phyloP scores from a whole-genome alignment of 1,140 invertebrate genomes.

The Megathymus violae region DNA sequence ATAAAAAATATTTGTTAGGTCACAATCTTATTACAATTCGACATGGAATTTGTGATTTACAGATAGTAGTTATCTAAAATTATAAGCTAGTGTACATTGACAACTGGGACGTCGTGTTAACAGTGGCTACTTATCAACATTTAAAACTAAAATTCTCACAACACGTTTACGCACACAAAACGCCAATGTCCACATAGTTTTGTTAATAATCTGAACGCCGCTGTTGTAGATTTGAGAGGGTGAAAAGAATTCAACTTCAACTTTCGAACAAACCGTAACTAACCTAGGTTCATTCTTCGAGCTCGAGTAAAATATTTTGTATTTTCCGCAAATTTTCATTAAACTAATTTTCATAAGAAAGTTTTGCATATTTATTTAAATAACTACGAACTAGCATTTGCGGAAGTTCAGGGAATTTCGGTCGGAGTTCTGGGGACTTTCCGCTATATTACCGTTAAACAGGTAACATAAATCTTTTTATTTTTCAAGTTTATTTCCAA shows the following conservation, averaged over 20 bases:
- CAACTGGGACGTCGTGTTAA: not conserved
- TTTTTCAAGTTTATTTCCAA: constrained; percentile 19
- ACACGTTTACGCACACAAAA: constrained; percentile 25
- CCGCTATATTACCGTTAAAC: constrained; percentile 48
- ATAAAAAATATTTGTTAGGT: not conserved
- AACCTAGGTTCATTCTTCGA: constrained; percentile 28
- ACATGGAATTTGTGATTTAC: not conserved
- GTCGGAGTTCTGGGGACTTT: constrained; percentile 48
- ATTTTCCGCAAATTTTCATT: constrained; percentile 34
- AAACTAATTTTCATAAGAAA: constrained; percentile 37
- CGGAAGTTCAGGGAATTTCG: constrained; percentile 45
- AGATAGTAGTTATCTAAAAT: not conserved
- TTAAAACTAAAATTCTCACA: not conserved
- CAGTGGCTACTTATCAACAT: not conserved
- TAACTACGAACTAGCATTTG: constrained; percentile 49
- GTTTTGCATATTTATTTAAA: constrained; percentile 52
- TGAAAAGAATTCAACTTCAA: constrained; percentile 28
- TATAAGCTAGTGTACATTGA: too few species aligned
- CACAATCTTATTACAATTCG: not conserved
- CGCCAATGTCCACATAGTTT: constrained; percentile 33
- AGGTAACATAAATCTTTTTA: constrained; percentile 49
- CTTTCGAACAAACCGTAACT: constrained; percentile 25
- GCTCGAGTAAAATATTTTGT: constrained; percentile 28
- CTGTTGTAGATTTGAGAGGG: constrained; percentile 24
- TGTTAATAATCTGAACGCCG: constrained; percentile 34